Percentiles rank a stretch among this genome's conserved stretches.
phyloP scores from a whole-genome alignment of 2,888 invertebrate species.

The Nomada ruficornis region DNA sequence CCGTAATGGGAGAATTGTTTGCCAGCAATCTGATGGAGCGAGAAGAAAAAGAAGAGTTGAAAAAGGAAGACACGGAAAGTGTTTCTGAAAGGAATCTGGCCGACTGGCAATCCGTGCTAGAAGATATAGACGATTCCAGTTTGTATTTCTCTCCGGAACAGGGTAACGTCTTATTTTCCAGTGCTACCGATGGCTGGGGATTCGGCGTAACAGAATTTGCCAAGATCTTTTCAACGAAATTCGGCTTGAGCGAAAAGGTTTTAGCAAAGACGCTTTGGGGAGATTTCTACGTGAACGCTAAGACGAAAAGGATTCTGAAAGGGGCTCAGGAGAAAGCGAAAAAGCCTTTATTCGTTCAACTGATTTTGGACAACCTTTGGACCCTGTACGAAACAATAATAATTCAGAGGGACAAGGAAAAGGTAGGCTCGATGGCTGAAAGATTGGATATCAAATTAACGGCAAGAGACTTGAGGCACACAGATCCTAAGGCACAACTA shows the following conservation, averaged over 20 bases:
- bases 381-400: constrained; percentile 93
- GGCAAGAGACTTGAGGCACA: constrained; percentile 91
- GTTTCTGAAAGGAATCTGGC: constrained; percentile 63
- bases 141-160: constrained; percentile 97
- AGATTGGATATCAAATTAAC: constrained; percentile 91
- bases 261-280: constrained; percentile 96
- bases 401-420: constrained; percentile 90
- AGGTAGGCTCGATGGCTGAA: constrained; percentile 89
- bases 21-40: constrained; percentile 92
- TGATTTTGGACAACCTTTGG: constrained; percentile 96
- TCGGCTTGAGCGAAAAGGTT: constrained; percentile 90
- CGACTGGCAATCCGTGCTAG: constrained; percentile 92
- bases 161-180: constrained; percentile 98
- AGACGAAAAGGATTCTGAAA: constrained; percentile 92
- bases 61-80: constrained; percentile 76
- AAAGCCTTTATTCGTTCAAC: constrained; percentile 96
- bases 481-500: constrained; percentile 91
- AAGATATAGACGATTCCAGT: constrained; percentile 93
- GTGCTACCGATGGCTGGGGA: constrained; percentile 98
- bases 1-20: constrained; percentile 95
- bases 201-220: constrained; percentile 94
- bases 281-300: constrained; percentile 94
- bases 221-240: constrained; percentile 89
- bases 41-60: constrained; percentile 87
- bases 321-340: constrained; percentile 97